These are phyloP conservation scores for Pleuronectes platessa DNA, from an alignment of 2,113 vertebrate genomes.

Conservation along the genomic window DNA sequence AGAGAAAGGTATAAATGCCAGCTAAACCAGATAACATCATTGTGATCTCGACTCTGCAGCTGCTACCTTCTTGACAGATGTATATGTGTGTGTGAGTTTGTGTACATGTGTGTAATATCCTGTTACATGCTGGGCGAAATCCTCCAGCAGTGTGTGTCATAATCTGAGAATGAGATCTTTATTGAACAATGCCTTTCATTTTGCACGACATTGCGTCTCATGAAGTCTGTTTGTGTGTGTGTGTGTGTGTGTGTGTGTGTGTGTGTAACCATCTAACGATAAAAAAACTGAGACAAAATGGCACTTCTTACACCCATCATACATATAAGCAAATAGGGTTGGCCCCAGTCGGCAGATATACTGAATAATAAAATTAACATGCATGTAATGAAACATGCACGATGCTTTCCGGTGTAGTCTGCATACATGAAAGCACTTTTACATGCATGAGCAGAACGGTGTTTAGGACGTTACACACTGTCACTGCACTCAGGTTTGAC, in stretches of 20 bases:
- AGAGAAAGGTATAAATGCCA: slow-evolving; percentile 44
- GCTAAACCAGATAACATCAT: slow-evolving; percentile 55
- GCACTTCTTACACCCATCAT: slow-evolving; percentile 14
- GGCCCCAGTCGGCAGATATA: slow-evolving; percentile 6
- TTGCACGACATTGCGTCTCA: slow-evolving; percentile 37
- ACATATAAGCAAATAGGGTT: slow-evolving; percentile 28
- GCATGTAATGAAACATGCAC: slow-evolving; percentile 17
- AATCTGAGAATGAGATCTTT: slow-evolving; percentile 57
- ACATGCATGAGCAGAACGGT: neutral
- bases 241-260: neutral
- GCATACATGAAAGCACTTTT: neutral
- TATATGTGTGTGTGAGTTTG: neutral
- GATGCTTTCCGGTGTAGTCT: slow-evolving; percentile 1
- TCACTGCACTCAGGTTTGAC: neutral
- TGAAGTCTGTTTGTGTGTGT: neutral
- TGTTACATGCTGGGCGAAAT: slow-evolving; percentile 54
- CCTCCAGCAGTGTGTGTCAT: slow-evolving; percentile 42
- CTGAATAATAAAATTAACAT: slow-evolving; percentile 27
- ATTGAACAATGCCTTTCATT: slow-evolving; percentile 65
- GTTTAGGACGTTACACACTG: neutral
- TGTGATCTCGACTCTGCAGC: slow-evolving; percentile 37
- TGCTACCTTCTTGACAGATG: slow-evolving; percentile 13
- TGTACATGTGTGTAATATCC: slow-evolving; percentile 53
- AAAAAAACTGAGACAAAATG: slow-evolving; percentile 7
- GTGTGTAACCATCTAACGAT: slow-evolving; percentile 2